phyloP scores from a whole-genome alignment of 2,888 invertebrate species.

The Choreutis nemorana region DNA sequence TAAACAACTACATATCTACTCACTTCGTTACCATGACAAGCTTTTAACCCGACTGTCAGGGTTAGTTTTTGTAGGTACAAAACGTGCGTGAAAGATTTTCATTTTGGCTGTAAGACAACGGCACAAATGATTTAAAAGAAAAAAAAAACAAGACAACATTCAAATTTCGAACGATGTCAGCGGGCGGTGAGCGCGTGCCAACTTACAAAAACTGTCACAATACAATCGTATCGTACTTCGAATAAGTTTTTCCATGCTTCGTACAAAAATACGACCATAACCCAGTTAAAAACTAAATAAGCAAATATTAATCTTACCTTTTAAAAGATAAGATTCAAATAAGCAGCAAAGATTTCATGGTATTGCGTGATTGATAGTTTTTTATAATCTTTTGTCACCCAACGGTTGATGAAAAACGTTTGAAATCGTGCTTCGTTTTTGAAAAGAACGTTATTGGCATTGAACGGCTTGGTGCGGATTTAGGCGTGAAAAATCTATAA shows the following conservation, averaged over 20 bases:
- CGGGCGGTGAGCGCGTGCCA: constrained; percentile 40
- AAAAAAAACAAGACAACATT: constrained; percentile 15
- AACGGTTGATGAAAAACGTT: constrained; percentile 45
- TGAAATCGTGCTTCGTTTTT: constrained; percentile 49
- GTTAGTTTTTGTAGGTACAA: too few relatives aligned
- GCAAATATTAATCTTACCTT: constrained; percentile 22
- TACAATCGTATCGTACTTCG: too few relatives aligned
- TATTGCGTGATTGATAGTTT: constrained; percentile 15
- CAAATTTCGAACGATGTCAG: constrained; percentile 24
- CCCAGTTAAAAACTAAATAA: constrained; percentile 26
- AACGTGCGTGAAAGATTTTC: too few relatives aligned
- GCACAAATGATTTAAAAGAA: neutral
- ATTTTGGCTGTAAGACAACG: too few relatives aligned
- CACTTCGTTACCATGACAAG: too few relatives aligned
- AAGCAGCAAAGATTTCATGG: constrained; percentile 12
- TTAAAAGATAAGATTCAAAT: constrained; percentile 17
- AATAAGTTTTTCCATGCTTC: constrained; percentile 36
- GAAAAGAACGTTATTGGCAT: constrained; percentile 58
- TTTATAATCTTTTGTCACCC: constrained; percentile 54
- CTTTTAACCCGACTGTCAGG: too few relatives aligned
- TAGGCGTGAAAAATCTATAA: constrained; percentile 40
- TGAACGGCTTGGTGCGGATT: constrained; percentile 42
- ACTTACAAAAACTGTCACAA: constrained; percentile 26
- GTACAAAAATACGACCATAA: constrained; percentile 48
- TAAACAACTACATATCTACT: too few relatives aligned